Conservation (phyloP, 2,888 invertebrate genomes). For the Cylindroiulus punctatus region DNA sequence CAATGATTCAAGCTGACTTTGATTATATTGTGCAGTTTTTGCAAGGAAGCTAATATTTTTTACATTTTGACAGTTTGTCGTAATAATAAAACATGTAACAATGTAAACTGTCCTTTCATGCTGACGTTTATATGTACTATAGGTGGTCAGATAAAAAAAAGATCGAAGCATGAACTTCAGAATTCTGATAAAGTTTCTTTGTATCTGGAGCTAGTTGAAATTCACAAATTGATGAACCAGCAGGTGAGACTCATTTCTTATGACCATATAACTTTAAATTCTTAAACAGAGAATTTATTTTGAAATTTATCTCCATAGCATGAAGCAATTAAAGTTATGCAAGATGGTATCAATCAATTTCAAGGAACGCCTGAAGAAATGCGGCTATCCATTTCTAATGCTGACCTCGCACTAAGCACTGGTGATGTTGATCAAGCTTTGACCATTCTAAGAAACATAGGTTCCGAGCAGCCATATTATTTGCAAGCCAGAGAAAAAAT, state of each 20-base stretch:
- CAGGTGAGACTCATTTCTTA: slow-evolving; percentile 65
- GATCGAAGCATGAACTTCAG: slow-evolving; percentile 68
- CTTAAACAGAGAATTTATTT: slow-evolving; percentile 36
- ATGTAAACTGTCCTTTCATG: neutral
- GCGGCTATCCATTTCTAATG: slow-evolving; percentile 83
- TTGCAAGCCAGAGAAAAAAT: slow-evolving; percentile 75
- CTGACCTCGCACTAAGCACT: slow-evolving; percentile 82
- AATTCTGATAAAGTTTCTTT: slow-evolving; percentile 84
- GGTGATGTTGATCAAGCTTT: slow-evolving; percentile 86
- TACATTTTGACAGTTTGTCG: no score
- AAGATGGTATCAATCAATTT: slow-evolving; percentile 71
- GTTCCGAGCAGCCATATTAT: slow-evolving; percentile 85
- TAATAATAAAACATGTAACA: no score
- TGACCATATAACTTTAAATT: neutral
- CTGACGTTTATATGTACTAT: slow-evolving; percentile 32
- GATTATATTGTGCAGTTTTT: no score
- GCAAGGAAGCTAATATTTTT: no score
- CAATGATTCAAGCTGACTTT: no score
- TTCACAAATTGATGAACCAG: slow-evolving; percentile 76
- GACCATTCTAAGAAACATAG: slow-evolving; percentile 79
- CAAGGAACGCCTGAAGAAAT: slow-evolving; percentile 86
- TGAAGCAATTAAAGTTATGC: slow-evolving; percentile 84
- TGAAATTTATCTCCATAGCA: slow-evolving; percentile 64
- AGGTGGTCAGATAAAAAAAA: slow-evolving; percentile 56
- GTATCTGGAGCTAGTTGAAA: slow-evolving; percentile 85